Base-by-base conservation (phyloP, 2,113 vertebrate genomes). In the Halichoeres trimaculatus region DNA sequence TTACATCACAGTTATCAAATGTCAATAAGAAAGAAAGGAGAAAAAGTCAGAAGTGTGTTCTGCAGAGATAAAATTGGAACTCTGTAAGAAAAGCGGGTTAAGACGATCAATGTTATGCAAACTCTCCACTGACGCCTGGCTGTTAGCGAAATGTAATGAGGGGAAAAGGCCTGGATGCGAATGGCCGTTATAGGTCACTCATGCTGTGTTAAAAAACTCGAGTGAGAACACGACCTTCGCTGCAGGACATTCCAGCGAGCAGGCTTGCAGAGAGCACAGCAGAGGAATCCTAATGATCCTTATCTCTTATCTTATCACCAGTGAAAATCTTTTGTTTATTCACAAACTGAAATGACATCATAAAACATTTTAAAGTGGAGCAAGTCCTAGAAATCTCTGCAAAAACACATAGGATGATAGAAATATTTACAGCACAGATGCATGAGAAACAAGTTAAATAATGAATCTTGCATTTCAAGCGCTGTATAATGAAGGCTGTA, bases 171-270 rank as follows among this genome's bases (percentile, higher is more conserved):
- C 38, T 50, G 24, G 30, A 58, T 30, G 26, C 52, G 51, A 59
- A 41, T 19, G 43, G 55, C 16, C 1, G 11, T 55, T 63, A 66
- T 26, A 26, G 70, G 57, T 75, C 62, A 71, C 45, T 71, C 41
- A 36, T 54, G 53, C 64, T 70, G 64, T 63, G 62, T 78, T 55
- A 48, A 70, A 75, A 47, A 74, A 68, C 71, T 66, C 54, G 8
- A 57, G 26, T 60, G 36, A 8, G 14, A 73, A 48, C 11, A 16
- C 43, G 48, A 88, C 81, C 72, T 77, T 70, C 60, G 70, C 61
- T 23, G n/a, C 23, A 50, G 43, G 47, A 63, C 55, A 50, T 48
- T 69, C 60, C 36, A 41, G 12, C 14, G 41, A 19, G 23, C 41
- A 12, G 13, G 48, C 20, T 47, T 47, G 57, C 48, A 58, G 38